Conservation (phyloP, 2,113 vertebrate genomes). For the Chaetodon auriga region DNA sequence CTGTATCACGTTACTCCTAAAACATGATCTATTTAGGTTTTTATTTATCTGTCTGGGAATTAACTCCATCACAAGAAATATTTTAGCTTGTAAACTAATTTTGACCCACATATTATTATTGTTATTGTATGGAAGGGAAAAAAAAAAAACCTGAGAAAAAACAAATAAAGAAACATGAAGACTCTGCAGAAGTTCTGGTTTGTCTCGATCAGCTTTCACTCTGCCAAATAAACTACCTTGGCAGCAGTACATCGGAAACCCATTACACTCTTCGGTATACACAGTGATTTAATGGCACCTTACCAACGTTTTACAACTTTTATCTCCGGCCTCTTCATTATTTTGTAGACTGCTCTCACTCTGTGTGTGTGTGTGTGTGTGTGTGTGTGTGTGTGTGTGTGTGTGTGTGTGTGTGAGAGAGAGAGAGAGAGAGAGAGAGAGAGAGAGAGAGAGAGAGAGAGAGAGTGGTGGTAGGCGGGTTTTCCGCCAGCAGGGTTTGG, state of each 20-base stretch:
- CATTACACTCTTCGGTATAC: conserved; percentile 20
- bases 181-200: neutral
- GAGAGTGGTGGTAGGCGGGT: conserved; percentile 69
- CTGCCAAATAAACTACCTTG: conserved; percentile 15
- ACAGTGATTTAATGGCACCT: conserved; percentile 37
- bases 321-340: conserved; percentile 42
- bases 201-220: conserved; percentile 2
- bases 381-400: neutral
- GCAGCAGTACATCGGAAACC: conserved; percentile 9
- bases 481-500: conserved; percentile 78
- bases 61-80: no score
- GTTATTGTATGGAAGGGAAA: no score
- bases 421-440: neutral
- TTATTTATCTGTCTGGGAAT: neutral
- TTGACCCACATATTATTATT: no score
- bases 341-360: neutral
- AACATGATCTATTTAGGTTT: neutral
- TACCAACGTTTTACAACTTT: conserved; percentile 61
- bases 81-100: neutral
- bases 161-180: neutral
- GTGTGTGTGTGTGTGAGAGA: neutral
- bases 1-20: neutral
- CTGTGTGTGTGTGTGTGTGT: neutral
- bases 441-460: conserved; percentile 6
- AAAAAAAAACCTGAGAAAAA: no score